Conservation (phyloP, 2,797 vertebrate species). For the Rhabdomys pumilio region DNA sequence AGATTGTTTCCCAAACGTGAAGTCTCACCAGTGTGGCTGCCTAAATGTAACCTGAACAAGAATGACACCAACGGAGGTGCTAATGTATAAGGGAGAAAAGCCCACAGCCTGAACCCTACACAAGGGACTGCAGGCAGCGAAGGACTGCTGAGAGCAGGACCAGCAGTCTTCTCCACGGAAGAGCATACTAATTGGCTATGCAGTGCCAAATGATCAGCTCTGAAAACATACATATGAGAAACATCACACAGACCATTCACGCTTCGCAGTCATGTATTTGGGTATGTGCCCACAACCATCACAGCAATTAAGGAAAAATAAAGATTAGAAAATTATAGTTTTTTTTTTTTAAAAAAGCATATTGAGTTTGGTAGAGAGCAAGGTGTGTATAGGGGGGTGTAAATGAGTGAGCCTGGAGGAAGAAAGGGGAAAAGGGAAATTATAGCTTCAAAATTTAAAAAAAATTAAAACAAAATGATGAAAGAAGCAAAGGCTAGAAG, state of each 20-base stretch:
- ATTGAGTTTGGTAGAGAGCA: neutral
- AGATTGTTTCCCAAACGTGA: neutral
- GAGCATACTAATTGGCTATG: neutral
- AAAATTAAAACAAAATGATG: neutral
- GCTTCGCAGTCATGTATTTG: neutral
- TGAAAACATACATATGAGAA: neutral
- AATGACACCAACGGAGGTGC: neutral
- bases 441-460: neutral
- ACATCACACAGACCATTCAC: neutral
- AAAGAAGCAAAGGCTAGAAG: neutral
- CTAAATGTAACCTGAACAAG: neutral
- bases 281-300: neutral
- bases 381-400: too few species aligned
- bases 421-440: neutral
- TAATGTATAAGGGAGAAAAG: neutral
- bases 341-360: neutral
- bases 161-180: neutral
- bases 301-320: neutral
- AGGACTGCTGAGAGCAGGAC: neutral
- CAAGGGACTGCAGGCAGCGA: neutral
- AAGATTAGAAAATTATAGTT: neutral
- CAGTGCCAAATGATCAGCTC: neutral
- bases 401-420: neutral
- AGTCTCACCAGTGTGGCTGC: neutral
- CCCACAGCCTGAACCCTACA: neutral